phyloP scores from a whole-genome alignment of 1,140 invertebrate genomes.

The Bombus balteatus region DNA sequence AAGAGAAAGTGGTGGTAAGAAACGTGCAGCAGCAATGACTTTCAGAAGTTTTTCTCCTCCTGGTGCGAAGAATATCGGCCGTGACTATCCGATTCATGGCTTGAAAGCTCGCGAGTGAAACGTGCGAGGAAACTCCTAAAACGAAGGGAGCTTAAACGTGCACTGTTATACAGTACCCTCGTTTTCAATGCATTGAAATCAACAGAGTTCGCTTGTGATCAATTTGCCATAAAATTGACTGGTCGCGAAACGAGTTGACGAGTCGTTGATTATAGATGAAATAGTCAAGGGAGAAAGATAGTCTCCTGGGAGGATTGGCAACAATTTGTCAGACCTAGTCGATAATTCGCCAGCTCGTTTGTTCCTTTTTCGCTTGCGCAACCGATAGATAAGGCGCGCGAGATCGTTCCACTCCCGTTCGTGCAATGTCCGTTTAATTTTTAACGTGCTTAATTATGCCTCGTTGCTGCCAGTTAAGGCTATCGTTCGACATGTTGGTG shows the following conservation, averaged over 20 bases:
- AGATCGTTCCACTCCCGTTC: not conserved
- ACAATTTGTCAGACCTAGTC: not conserved
- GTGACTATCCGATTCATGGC: not conserved
- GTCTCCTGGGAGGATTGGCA: not conserved
- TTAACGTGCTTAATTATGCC: slow-evolving; percentile 17
- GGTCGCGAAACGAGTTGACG: not conserved
- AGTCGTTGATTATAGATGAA: not conserved
- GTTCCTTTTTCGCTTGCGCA: not conserved
- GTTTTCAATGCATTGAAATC: not conserved
- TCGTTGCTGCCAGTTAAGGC: slow-evolving; percentile 6
- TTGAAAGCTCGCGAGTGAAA: not conserved
- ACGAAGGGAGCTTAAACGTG: not conserved
- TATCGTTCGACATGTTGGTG: not conserved
- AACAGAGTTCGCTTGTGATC: not conserved
- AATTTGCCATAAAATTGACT: slow-evolving; percentile 22
- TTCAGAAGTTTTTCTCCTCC: slow-evolving; percentile 44
- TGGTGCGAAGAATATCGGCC: not conserved
- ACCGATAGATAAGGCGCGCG: not conserved
- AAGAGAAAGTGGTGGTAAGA: not conserved
- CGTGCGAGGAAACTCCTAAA: not conserved
- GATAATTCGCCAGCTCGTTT: not conserved
- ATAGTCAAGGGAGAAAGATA: too few species aligned
- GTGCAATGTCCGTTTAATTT: slow-evolving; percentile 19
- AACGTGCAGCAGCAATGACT: not conserved
- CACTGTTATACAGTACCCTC: not conserved